A percentile compares a stretch with the other conserved stretches of the same genome.
Conservation (phyloP, 1,140 invertebrate genomes). For the Dreissena polymorpha region DNA sequence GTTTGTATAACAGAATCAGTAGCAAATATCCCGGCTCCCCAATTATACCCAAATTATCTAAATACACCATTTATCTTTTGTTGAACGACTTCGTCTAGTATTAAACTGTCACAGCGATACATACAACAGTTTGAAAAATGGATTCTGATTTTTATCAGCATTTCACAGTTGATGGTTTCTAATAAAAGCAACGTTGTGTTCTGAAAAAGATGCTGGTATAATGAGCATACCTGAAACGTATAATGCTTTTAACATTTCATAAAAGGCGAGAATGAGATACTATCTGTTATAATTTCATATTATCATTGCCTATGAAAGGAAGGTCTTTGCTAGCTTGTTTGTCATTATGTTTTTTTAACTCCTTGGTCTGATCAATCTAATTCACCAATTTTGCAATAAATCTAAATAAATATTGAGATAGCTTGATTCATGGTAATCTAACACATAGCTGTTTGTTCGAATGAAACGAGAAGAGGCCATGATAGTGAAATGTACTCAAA, state of each 20-base stretch:
- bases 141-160: slow-evolving; percentile 42
- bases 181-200: slow-evolving; percentile 51
- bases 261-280: slow-evolving; percentile 51
- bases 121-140: slow-evolving; percentile 37
- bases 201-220: slow-evolving; percentile 39
- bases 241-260: slow-evolving; percentile 58
- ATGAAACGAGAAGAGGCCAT: background rate
- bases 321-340: too few species aligned
- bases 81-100: slow-evolving; percentile 20
- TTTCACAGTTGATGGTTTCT: slow-evolving; percentile 44
- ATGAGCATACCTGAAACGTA: slow-evolving; percentile 34
- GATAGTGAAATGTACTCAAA: background rate
- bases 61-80: slow-evolving; percentile 50
- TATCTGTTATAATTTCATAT: slow-evolving; percentile 41
- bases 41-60: slow-evolving; percentile 50
- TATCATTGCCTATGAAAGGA: slow-evolving; percentile 17
- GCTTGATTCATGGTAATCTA: background rate
- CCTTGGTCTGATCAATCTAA: slow-evolving; percentile 32
- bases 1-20: too few species aligned
- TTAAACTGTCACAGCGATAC: slow-evolving; percentile 39
- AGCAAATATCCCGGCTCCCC: background rate
- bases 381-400: slow-evolving; percentile 52
- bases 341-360: slow-evolving; percentile 13
- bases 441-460: background rate
- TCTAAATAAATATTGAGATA: slow-evolving; percentile 17